Conservation (phyloP, 2,888 invertebrate species). For the Agrotis clavis region DNA sequence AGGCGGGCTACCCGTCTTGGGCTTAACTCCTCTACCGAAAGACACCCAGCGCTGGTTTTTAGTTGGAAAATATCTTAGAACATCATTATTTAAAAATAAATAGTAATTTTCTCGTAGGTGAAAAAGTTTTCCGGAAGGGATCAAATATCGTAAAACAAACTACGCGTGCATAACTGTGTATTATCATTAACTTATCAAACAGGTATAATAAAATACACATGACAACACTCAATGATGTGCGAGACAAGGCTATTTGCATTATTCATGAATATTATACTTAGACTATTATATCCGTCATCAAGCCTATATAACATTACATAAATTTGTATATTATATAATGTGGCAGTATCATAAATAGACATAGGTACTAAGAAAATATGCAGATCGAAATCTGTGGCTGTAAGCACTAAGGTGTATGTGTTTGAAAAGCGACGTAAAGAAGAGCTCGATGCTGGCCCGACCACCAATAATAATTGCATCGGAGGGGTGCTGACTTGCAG, state of each 20-base stretch:
- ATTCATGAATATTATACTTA: conserved; percentile 33
- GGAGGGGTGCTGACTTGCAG: no score
- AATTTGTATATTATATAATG: conserved; percentile 21
- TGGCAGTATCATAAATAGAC: not conserved
- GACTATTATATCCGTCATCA: conserved; percentile 26
- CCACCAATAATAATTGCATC: no score
- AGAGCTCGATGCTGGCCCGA: no score
- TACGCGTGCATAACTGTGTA: not conserved
- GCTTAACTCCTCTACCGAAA: no score
- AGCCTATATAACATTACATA: conserved; percentile 22
- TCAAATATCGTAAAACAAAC: not conserved
- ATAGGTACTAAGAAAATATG: not conserved
- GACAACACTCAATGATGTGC: not conserved
- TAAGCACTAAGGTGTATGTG: no score
- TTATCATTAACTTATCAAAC: not conserved
- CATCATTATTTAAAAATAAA: no score
- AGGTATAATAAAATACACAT: conserved; percentile 2
- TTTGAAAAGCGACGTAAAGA: no score
- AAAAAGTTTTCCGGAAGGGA: not conserved
- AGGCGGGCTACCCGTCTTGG: no score
- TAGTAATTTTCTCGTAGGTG: not conserved
- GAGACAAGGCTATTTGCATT: conserved; percentile 14
- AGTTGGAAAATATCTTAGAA: no score
- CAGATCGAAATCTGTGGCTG: no score
- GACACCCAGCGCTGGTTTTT: no score